Evolutionary conservation across 1,140 invertebrate genomes (phyloP), one percentile per base, ranked within the genome.

Genomic region (Alviniconcha marisindica): DNA sequence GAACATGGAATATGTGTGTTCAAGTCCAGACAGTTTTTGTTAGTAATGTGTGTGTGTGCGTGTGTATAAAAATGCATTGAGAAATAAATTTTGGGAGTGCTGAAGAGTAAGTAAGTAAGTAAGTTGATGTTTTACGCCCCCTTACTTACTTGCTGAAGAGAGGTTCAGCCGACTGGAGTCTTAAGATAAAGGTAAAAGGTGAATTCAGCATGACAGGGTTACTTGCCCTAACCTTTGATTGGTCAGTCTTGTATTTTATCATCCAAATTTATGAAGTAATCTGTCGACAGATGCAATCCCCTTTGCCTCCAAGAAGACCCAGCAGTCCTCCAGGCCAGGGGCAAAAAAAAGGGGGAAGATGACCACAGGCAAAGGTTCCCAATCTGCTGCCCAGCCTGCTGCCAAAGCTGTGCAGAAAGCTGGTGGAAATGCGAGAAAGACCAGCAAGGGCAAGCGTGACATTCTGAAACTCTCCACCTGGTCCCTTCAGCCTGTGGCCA

Each of bases 401-500:
- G 24, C 5, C 5, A 36, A 38, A 71, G 14, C 14, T 4, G 24
- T 33, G 28, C 31, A 71, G 28, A 3, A 36, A 38, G 71, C 21
- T 48, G n/a, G n/a, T n/a, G 31, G 31, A 10, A 28, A 4, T 15
- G 66, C 66, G 28, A 24, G 7, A 18, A 15, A 24, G 42, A 28
- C 14, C 24, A 21, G 14, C 14, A 10, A 51, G 21, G 28, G 28
- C 73, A 48, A 33, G 73, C 10, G 12, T 24, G 28, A 51, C 21
- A n/a, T 54, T 24, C 28, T 76, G 21, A 48, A 76, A 40, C 42
- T 76, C 2, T 33, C 24, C 73, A 18, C 24, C 42, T 76, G 73
- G 73, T 76, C 73, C 42, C 28, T 76, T 40, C 73, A 76, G 44
- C 73, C 73, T 18, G n/a, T 76, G 12, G 42, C 73, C 40, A 15